Base-by-base conservation (phyloP, 2,888 invertebrate genomes). In the Pterostichus niger region DNA sequence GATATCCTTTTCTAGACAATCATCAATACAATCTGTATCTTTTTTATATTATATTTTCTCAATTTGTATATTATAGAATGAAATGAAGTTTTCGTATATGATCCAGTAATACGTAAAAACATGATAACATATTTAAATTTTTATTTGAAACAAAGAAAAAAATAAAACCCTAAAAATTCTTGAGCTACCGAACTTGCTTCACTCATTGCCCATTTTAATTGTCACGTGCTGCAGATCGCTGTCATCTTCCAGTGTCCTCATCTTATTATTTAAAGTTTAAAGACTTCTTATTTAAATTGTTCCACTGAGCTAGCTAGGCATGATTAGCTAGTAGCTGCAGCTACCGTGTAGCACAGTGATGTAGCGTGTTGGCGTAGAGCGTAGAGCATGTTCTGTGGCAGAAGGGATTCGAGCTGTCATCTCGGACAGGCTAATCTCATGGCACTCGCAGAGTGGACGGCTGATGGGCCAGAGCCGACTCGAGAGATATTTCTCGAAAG, bases 401-500 rank as follows among this genome's bases (percentile, higher is more conserved):
- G 33, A 13, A 71, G 56, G 73, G 81, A 81, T 81, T 81, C 54
- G n/a, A 81, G 44, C 81, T 81, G 71, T 81, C 81, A 81, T 81
- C 71, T 81, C 40, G 40, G 88, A 88, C 88, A 87, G 87, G 83
- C 86, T 88, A 88, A 89, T 88, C 88, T 88, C 85, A 46, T 59
- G 3, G 54, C 54, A n/a, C 54, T 54, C 54, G 17, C 7, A 59
- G 24, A 59, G 59, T 31, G 59, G 17, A 6, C 59, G 6, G 15
- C 54, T 54, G 59, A 49, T 31, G 59, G 9, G 17, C 24, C 59
- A 59, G 10, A 6, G 24, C 9, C 59, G 59, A 7, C 7, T 10
- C n/a, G 4, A 13, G 49, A 10, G 49, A 49, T 9, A 49, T n/a
- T 49, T 49, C 13, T n/a, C 6, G 1, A n/a, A 5, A 10, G n/a